phyloP scores from a whole-genome alignment of 2,113 vertebrate genomes.

The Corythornis vintsioides region DNA sequence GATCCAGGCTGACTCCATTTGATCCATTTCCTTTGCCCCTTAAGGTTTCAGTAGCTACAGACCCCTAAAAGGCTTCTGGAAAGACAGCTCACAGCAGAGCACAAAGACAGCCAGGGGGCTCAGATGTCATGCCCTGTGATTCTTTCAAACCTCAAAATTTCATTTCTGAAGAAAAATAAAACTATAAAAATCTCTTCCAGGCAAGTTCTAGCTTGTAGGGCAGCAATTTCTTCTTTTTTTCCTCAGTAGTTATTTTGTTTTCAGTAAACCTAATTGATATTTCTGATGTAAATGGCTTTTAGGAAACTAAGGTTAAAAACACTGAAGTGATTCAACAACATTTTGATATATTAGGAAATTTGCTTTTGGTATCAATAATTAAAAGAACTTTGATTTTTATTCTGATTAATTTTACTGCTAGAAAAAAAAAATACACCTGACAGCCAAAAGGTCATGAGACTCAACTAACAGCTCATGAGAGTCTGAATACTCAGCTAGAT shows the following conservation, averaged over 20 bases:
- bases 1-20: neutral
- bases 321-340: neutral
- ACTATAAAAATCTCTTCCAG: neutral
- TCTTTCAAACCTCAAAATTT: neutral
- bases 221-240: neutral
- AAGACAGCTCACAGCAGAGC: neutral
- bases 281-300: neutral
- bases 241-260: neutral
- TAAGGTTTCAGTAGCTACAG: neutral
- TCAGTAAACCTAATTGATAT: neutral
- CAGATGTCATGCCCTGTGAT: neutral
- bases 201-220: neutral
- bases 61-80: neutral
- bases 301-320: neutral
- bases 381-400: neutral
- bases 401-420: neutral
- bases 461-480: slow-evolving; percentile 13
- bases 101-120: neutral
- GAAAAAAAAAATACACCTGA: neutral
- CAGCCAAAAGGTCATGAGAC: slow-evolving; percentile 33
- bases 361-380: neutral
- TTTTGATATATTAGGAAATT: neutral
- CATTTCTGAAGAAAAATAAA: neutral
- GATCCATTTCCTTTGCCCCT: neutral
- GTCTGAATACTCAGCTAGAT: neutral